Conservation (phyloP, 2,888 invertebrate genomes). For the Dorcus parallelipipedus region DNA sequence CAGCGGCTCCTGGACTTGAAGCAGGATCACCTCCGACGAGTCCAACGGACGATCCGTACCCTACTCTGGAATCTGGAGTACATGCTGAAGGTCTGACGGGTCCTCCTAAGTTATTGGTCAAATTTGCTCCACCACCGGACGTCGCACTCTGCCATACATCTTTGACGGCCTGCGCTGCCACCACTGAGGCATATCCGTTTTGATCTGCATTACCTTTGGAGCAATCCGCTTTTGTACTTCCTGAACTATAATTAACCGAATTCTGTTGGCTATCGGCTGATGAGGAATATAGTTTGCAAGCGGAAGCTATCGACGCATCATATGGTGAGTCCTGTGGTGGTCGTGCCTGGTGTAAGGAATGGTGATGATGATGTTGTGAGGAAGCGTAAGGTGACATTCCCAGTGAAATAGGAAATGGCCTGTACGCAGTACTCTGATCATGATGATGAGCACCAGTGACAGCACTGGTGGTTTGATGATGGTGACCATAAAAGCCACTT, state of each 20-base stretch:
- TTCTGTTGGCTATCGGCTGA: constrained; percentile 59
- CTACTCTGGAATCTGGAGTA: constrained; percentile 82
- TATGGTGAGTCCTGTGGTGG: constrained; percentile 89
- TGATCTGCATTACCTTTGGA: constrained; percentile 62
- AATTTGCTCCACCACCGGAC: constrained; percentile 62
- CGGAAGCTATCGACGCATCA: constrained; percentile 84
- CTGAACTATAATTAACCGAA: constrained; percentile 53
- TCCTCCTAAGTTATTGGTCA: constrained; percentile 59
- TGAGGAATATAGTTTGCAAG: constrained; percentile 76
- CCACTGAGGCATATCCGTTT: constrained; percentile 67
- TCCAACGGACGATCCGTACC: constrained; percentile 66
- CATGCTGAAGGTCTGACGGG: constrained; percentile 83
- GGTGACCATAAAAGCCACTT: constrained; percentile 90
- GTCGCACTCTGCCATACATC: constrained; percentile 67
- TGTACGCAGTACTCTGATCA: constrained; percentile 74
- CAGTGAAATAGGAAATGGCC: constrained; percentile 82
- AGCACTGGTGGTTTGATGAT: constrained; percentile 74
- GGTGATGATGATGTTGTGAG: constrained; percentile 67
- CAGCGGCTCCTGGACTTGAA: constrained; percentile 69
- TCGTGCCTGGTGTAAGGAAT: constrained; percentile 69
- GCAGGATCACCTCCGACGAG: constrained; percentile 73
- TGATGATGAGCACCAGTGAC: constrained; percentile 59
- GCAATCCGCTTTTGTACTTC: constrained; percentile 71
- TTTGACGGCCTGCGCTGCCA: constrained; percentile 62
- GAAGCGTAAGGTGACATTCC: constrained; percentile 82